Conservation (phyloP, 1,140 invertebrate species). For the Sminthurides bifidus region DNA sequence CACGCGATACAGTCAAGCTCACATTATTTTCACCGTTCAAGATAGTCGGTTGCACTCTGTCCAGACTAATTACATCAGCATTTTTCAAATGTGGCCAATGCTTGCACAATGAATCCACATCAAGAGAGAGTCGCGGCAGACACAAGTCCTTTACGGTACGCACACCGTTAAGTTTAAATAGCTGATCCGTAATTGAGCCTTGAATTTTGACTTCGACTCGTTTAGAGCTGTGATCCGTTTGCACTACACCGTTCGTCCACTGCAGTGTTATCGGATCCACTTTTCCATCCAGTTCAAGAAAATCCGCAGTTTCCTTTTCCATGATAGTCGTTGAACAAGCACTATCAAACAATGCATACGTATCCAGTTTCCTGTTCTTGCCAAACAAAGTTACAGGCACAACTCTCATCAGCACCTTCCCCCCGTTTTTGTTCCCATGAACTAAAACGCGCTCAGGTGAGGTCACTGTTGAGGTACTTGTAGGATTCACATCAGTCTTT, state of each 20-base stretch:
- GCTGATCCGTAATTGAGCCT: too few species aligned
- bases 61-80: not conserved
- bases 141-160: not conserved
- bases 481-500: not conserved
- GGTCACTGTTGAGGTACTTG: not conserved
- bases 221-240: too few species aligned
- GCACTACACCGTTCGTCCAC: not conserved
- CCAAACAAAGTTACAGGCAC: not conserved
- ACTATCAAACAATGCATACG: slow-evolving; percentile 3
- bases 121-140: not conserved
- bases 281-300: not conserved
- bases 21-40: not conserved
- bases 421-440: not conserved
- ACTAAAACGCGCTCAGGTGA: too few species aligned
- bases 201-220: too few species aligned
- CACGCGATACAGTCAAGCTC: not conserved
- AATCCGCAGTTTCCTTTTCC: not conserved
- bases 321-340: not conserved
- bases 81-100: not conserved
- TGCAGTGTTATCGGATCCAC: not conserved
- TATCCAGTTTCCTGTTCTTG: not conserved
- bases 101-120: not conserved
- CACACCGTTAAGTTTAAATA: not conserved
- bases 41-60: not conserved
- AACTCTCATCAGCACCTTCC: not conserved